phyloP scores from a whole-genome alignment of 2,113 vertebrate species.

The Thinocorus orbignyianus region DNA sequence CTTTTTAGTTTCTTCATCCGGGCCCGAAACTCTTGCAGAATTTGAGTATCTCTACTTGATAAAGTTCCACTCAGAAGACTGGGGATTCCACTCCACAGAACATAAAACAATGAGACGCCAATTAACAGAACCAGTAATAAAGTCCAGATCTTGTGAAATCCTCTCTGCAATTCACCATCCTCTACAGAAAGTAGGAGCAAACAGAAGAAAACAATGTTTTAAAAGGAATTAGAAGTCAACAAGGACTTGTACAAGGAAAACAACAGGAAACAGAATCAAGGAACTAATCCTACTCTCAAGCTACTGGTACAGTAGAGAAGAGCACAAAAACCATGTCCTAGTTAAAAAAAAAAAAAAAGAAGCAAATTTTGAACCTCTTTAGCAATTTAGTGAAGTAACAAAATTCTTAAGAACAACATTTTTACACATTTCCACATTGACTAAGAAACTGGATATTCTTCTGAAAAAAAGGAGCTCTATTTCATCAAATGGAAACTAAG shows the following conservation, averaged over 20 bases:
- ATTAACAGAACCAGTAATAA: not conserved
- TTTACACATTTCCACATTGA: not conserved
- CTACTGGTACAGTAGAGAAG: not conserved
- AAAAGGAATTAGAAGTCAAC: not conserved
- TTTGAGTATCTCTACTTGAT: slow-evolving; percentile 13
- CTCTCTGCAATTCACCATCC: not conserved
- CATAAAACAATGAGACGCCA: not conserved
- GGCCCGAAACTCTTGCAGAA: slow-evolving; percentile 66
- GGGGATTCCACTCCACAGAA: not conserved
- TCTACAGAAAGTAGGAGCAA: not conserved
- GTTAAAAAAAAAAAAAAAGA: not conserved
- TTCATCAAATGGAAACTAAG: not conserved
- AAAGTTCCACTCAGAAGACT: not conserved
- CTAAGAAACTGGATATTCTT: not conserved
- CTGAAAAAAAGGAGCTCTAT: not conserved
- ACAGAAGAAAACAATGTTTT: not conserved
- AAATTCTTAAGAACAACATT: not conserved
- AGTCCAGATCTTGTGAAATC: not conserved
- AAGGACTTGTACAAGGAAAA: not conserved
- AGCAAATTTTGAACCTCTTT: not conserved
- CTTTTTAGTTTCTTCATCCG: slow-evolving; percentile 72
- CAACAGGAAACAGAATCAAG: not conserved
- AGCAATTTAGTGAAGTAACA: not conserved
- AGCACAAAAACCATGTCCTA: not conserved
- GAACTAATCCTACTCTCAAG: not conserved